A percentile compares a stretch with the other conserved stretches of the same genome.
Evolutionary conservation across 2,797 vertebrate species (phyloP).

Genomic region (Danio jaintianensis): DNA sequence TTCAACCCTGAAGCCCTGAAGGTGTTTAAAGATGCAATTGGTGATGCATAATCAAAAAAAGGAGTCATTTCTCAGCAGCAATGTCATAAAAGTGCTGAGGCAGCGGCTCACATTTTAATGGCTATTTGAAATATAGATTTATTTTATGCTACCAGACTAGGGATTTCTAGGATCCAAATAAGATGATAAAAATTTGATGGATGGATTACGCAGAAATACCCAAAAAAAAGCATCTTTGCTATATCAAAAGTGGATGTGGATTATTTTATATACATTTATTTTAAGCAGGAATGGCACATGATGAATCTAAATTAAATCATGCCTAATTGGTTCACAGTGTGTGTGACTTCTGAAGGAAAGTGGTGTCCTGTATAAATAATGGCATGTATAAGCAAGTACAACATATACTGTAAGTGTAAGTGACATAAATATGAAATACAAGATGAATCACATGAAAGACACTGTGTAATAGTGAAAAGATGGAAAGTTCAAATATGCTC

Average conservation of each 20-base stretch:
- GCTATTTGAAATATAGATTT: conserved; percentile 13
- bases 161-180: background rate
- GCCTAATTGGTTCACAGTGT: background rate
- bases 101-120: conserved; percentile 13
- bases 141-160: background rate
- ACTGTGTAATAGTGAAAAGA: conserved; percentile 4
- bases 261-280: background rate
- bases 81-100: conserved; percentile 8
- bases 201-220: background rate
- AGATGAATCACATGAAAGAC: conserved; percentile 27
- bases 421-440: conserved; percentile 2
- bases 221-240: background rate
- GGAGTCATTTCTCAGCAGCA: conserved; percentile 21
- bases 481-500: conserved; percentile 40
- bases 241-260: background rate
- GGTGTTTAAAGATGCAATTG: conserved; percentile 30
- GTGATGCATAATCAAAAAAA: conserved; percentile 22
- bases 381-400: background rate
- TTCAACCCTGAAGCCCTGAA: conserved; percentile 12
- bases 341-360: background rate
- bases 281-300: background rate
- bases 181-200: conserved; percentile 11
- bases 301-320: background rate
- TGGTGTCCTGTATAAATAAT: background rate
- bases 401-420: background rate